Conservation (phyloP, 2,888 invertebrate genomes). For the Catocala sponsa region DNA sequence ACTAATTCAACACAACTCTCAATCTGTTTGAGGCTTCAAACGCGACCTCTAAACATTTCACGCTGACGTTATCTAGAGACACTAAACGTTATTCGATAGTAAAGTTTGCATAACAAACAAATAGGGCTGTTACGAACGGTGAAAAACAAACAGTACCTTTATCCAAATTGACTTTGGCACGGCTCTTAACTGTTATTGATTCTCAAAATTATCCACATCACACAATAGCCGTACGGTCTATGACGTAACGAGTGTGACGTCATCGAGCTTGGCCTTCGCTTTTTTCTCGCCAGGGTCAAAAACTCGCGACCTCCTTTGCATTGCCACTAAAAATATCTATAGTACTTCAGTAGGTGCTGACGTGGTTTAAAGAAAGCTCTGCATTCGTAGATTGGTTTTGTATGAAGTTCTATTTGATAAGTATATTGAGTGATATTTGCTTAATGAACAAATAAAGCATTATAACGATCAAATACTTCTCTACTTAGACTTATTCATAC, state of each 20-base stretch:
- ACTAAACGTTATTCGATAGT: background rate
- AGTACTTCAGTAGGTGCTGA: conserved; percentile 1
- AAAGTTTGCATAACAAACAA: conserved; percentile 3
- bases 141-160: conserved; percentile 8
- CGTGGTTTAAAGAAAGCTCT: background rate
- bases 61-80: too few species aligned
- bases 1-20: too few species aligned
- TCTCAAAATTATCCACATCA: conserved; percentile 7
- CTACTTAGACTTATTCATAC: too few species aligned
- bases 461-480: too few species aligned
- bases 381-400: background rate
- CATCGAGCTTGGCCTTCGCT: conserved; percentile 30
- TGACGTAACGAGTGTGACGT: conserved; percentile 40
- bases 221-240: conserved; percentile 1
- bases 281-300: conserved; percentile 50
- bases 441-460: too few species aligned
- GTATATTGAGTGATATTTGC: too few species aligned
- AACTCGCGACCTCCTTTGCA: conserved; percentile 47
- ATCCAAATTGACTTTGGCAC: conserved; percentile 15
- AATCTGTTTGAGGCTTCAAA: too few species aligned
- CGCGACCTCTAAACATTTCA: too few species aligned
- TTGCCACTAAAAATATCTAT: conserved; percentile 42
- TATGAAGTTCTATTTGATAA: too few species aligned
- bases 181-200: conserved; percentile 17
- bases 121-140: background rate